Evolutionary conservation across 1,140 invertebrate genomes (phyloP), one percentile per base, ranked within the genome.

Genomic region (Elymnias hypermnestra): DNA sequence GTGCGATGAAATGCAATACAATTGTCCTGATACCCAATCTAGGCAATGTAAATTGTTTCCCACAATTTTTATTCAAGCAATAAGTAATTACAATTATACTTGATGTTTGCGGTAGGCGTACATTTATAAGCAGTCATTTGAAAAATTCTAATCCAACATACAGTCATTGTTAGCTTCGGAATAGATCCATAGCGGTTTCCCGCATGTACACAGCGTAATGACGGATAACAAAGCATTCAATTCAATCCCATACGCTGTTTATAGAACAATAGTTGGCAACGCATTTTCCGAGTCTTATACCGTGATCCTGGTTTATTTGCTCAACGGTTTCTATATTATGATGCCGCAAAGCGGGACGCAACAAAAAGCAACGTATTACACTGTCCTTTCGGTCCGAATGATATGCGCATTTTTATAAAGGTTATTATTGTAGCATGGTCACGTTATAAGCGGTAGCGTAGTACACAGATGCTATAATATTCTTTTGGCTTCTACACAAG

Each of bases 381-480:
- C 19, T 56, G 58, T 62, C 67, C 66, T 74, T 66, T 65, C 63
- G 41, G 33, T 29, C 36, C 41, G 48, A 55, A 70, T 65, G 57
- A 69, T 69, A 71, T 69, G 66, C 63, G 67, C 71, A 72, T 76
- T 76, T 71, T 79, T 72, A 72, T 75, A 72, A 68, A 58, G 59
- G 53, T 49, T 55, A 48, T 48, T 58, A 40, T 21, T 19, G 35
- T 25, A 36, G 59, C 57, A 37, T 43, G 43, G 55, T 38, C 13
- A 21, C 5, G 49, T 29, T 35, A 8, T 35, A 8, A 29, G 46
- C 46, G 38, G 22, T 3, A 9, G 42, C 42, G 42, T 26, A 12
- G 3, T n/a, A n/a, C n/a, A n/a, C n/a, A n/a, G n/a, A n/a, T n/a
- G n/a, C n/a, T n/a, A n/a, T n/a, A n/a, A n/a, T n/a, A n/a, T n/a